These are phyloP conservation scores for Nixonia krombeini DNA, from an alignment of 1,140 invertebrate species.

Conservation along the genomic window DNA sequence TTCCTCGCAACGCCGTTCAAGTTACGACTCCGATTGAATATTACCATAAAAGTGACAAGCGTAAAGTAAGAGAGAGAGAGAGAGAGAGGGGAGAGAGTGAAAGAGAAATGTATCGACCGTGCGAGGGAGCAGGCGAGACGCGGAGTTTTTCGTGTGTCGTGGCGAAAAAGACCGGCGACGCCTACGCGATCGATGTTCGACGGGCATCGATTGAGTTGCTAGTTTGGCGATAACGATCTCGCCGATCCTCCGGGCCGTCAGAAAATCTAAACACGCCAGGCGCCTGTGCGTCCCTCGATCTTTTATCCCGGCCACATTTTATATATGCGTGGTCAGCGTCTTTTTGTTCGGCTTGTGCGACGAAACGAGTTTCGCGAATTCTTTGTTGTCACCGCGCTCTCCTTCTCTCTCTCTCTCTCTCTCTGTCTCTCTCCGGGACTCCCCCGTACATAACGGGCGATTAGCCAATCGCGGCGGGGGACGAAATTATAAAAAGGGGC, in stretches of 20 bases:
- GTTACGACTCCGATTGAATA: too few relatives aligned
- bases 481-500: conserved; percentile 19
- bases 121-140: too few relatives aligned
- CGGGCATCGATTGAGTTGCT: conserved; percentile 52
- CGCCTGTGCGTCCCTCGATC: conserved; percentile 9
- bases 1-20: too few relatives aligned
- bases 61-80: too few relatives aligned
- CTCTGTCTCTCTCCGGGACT: too few relatives aligned
- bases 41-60: too few relatives aligned
- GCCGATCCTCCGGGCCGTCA: conserved; percentile 34
- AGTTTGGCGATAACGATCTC: conserved; percentile 47
- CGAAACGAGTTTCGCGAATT: conserved; percentile 34
- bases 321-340: background rate
- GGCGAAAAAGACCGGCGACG: conserved; percentile 41
- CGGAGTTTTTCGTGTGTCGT: conserved; percentile 5
- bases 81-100: too few relatives aligned
- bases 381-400: conserved; percentile 38
- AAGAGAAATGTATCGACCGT: too few relatives aligned
- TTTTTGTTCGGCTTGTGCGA: conserved; percentile 8
- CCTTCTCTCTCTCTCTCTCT: too few relatives aligned
- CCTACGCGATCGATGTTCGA: conserved; percentile 51
- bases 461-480: background rate
- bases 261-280: conserved; percentile 46
- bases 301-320: conserved; percentile 7
- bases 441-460: background rate